Evolutionary conservation across 2,113 vertebrate genomes (phyloP), one percentile per base, ranked within the genome.

Genomic region (Lathamus discolor): DNA sequence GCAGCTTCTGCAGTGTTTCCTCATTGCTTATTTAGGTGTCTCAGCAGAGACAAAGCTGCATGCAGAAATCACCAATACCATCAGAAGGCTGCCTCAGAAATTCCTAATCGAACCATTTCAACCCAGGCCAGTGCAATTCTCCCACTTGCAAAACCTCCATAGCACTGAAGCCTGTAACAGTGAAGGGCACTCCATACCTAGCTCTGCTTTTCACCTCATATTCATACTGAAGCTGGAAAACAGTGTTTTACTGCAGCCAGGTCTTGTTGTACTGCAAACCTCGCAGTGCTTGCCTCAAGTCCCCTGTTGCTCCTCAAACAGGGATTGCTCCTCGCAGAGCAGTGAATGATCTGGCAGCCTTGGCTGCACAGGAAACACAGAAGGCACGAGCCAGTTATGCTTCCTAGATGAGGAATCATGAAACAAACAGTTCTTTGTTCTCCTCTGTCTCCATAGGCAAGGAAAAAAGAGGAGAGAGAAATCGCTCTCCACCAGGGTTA

Each of bases 381-480:
- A 27, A 57, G 63, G 79, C 79, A 92, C 0, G 3, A 96, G 72
- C 79, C 54, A 43, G 67, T 90, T 73, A 46, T 10, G 43, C 63
- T 92, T 73, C 82, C 72, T 83, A 76, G 79, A 79, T 49, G 75
- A 77, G 72, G 68, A 83, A 83, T 67, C 35, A 29, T 66, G 83
- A 44, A 90, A 94, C 81, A 96, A 90, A 64, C 18, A 27, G 66
- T 79, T 20, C 86, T 85, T 95, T 95, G 87, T 95, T 79, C 83
- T 83, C 66, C 29, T 83, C 68, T 62, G 66, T 46, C 49, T 63
- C 70, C 28, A n/a, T n/a, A 64, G 3, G 1, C 18, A 62, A 57
- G 44, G 33, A 11, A 31, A 17, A 17, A 33, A 12, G 9, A 35
- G 6, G 5, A 24, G 4, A n/a, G 23, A 67, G 27, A 16, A 39